These are phyloP conservation scores for Sebastes fasciatus DNA, from an alignment of 2,113 vertebrate genomes.

Conservation along the genomic window DNA sequence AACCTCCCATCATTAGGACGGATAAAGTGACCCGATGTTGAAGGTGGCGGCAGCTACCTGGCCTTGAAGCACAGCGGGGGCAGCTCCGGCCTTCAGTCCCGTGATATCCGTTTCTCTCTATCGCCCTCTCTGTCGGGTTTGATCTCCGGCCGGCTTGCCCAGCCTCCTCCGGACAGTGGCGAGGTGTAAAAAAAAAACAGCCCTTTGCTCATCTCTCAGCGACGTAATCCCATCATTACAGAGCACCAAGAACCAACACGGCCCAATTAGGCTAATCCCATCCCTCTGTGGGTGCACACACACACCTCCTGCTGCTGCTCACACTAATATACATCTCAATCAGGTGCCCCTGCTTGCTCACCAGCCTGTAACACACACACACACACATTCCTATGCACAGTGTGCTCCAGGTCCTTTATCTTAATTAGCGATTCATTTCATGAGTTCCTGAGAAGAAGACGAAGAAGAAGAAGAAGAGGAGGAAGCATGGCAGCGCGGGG, in stretches of 20 bases:
- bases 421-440: conserved; percentile 69
- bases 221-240: conserved; percentile 78
- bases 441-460: conserved; percentile 36
- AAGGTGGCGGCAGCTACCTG: conserved; percentile 37
- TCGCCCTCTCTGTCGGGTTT: neutral
- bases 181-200: conserved; percentile 53
- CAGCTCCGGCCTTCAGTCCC: conserved; percentile 30
- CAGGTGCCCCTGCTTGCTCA: conserved; percentile 4
- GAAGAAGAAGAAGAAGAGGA: neutral
- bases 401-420: conserved; percentile 48
- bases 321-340: conserved; percentile 54
- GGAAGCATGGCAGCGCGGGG: conserved; percentile 7
- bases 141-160: conserved; percentile 14
- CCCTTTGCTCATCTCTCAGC: conserved; percentile 67
- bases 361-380: conserved; percentile 25
- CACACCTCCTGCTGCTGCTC: conserved; percentile 62
- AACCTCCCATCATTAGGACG: conserved; percentile 56
- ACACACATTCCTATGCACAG: conserved; percentile 40
- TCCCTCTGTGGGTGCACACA: conserved; percentile 46
- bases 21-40: conserved; percentile 42
- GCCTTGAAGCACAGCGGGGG: conserved; percentile 24
- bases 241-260: conserved; percentile 67
- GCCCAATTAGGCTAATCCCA: conserved; percentile 79
- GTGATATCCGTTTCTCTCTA: conserved; percentile 11
- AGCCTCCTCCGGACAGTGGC: conserved; percentile 49